Percentiles rank a stretch among this genome's conserved stretches.
Evolutionary conservation across 2,113 vertebrate species (phyloP).

Genomic region (Xyrauchen texanus): DNA sequence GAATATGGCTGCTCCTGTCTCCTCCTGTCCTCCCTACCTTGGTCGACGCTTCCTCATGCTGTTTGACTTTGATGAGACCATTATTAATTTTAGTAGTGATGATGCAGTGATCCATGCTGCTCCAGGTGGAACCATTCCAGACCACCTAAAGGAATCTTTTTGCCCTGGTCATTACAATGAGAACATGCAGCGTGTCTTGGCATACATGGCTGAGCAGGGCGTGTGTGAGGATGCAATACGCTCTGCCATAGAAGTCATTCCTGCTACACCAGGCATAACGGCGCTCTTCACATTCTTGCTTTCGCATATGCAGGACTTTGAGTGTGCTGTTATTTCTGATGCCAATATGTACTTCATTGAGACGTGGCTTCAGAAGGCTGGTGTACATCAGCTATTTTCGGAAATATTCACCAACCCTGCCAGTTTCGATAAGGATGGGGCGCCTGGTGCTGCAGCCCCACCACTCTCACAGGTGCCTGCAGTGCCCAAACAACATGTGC

Average conservation of each 20-base stretch:
- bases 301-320: slow-evolving; percentile 79
- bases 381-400: slow-evolving; percentile 78
- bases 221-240: slow-evolving; percentile 76
- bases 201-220: slow-evolving; percentile 84
- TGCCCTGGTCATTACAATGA: slow-evolving; percentile 85
- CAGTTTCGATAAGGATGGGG: slow-evolving; percentile 76
- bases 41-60: slow-evolving; percentile 78
- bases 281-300: slow-evolving; percentile 82
- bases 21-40: slow-evolving; percentile 17
- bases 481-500: slow-evolving; percentile 92
- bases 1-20: slow-evolving; percentile 43
- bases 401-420: slow-evolving; percentile 88
- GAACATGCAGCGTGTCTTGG: slow-evolving; percentile 82
- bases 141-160: slow-evolving; percentile 76
- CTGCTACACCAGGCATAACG: slow-evolving; percentile 79
- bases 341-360: slow-evolving; percentile 90
- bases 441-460: slow-evolving; percentile 82
- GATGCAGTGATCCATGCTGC: slow-evolving; percentile 77
- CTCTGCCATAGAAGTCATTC: slow-evolving; percentile 78
- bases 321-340: slow-evolving; percentile 87
- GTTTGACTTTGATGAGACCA: slow-evolving; percentile 95
- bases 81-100: slow-evolving; percentile 89
- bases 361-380: slow-evolving; percentile 74
- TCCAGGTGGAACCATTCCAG: slow-evolving; percentile 80
- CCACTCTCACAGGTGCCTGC: slow-evolving; percentile 84